Base-by-base conservation (phyloP, 37 sponge, comb jelly and placozoan species). In the Geodia barretti region DNA sequence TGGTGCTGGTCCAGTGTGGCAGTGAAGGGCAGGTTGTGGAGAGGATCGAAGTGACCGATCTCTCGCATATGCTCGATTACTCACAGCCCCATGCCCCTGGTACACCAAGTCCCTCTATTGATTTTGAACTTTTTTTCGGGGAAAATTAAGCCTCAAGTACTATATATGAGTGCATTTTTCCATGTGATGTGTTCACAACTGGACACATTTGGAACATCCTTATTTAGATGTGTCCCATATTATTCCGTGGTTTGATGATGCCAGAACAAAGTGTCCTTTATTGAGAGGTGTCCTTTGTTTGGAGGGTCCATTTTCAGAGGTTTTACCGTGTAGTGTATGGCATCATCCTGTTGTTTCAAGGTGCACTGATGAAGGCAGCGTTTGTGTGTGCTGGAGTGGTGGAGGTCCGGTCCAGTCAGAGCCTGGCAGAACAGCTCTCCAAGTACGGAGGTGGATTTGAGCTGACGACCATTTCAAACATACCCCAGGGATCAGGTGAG, bases 401-500 rank as follows among this genome's bases (percentile, higher is more conserved):
- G 14, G 86, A 90, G n/a, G 87, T 83, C 62, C 92, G 88, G 1
- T 91, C 92, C 31, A 60, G 69, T 21, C 37, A 25, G 11, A 82
- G 92, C 8, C 80, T 94, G 11, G 63, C 42, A 23, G 60, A 84
- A 1, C 95, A 94, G 42, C 95, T 94, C 30, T 29, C 30, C 23
- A 87, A 81, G 41, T 84, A 69, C 77, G 91, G 89, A 4, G 41
- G 95, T 75, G 95, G 95, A 1, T 84, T 94, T 59, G 70, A 85
- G 73, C 68, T 94, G 39, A 69, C 74, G 67, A 76, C 91, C 25
- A 21, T 70, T 11, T 74, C 95, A 5, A 71, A 87, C 33, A 29
- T 94, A 0, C 95, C 95, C 5, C 82, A 83, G 31, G 95, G 95
- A 26, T 94, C 95, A 54, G 93, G 93, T 92, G 32, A 35, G 74